A percentile compares a stretch with the other conserved stretches of the same genome.
phyloP scores from a whole-genome alignment of 2,113 vertebrate genomes.

The Hystrix cristata region DNA sequence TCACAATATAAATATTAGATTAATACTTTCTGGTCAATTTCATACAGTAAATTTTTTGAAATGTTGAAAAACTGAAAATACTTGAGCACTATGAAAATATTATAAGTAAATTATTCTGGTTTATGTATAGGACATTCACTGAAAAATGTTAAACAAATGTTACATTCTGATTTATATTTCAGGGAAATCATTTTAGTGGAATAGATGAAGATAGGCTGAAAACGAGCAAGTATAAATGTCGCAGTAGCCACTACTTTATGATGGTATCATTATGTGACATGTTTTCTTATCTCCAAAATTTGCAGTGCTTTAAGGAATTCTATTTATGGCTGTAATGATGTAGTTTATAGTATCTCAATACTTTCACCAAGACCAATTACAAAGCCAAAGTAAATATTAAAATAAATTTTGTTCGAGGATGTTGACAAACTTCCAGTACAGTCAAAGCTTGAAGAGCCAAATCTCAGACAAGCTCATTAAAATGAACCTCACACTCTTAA shows the following conservation, averaged over 20 bases:
- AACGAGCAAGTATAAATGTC: background rate
- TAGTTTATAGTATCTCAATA: background rate
- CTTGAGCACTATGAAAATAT: background rate
- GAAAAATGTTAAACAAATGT: background rate
- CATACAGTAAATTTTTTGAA: background rate
- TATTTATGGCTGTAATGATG: background rate
- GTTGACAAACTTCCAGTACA: background rate
- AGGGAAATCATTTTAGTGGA: background rate
- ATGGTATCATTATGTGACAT: background rate
- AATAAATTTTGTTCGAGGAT: background rate
- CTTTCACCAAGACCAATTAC: conserved; percentile 3
- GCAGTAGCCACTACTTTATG: background rate
- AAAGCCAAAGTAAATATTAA: background rate
- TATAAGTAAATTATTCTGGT: background rate
- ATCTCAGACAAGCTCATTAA: background rate
- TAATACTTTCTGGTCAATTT: background rate
- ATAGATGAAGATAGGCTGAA: background rate
- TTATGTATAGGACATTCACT: background rate
- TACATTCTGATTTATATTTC: background rate
- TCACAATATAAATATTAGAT: background rate
- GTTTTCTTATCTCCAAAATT: background rate
- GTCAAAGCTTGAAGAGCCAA: background rate
- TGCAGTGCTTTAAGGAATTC: background rate
- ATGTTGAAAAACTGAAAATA: background rate
- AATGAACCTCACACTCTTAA: background rate